Base-by-base conservation (phyloP, 2,888 invertebrate genomes). In the Acleris literana region DNA sequence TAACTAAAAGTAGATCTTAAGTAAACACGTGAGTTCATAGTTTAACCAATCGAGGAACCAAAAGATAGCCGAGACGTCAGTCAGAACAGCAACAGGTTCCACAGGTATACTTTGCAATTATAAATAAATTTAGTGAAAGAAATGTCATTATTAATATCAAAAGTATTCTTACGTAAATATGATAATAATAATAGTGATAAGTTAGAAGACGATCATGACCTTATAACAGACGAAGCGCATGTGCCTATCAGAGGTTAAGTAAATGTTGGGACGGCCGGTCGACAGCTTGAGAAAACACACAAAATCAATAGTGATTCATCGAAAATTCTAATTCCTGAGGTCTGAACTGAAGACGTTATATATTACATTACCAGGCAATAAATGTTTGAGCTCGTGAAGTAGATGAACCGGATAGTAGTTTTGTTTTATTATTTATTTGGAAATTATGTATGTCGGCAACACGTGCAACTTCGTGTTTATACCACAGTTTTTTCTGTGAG, bases 181-280 rank as follows among this genome's bases (percentile, higher is more conserved):
- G 20, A 9, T 65, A 61, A 57, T 71, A 72, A 53, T 62, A 63
- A 62, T 60, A 63, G 17, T 48, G 49, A 20, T 56, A 66, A 39
- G 62, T 61, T 18, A 48, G 55, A 33, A 61, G 61, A 69, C 70
- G 72, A 64, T 75, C 77, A 70, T 84, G 83, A 83, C 83, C 81
- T 80, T 76, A 76, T 54, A 71, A 74, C 71, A 63, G 59, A 70
- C 57, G 56, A 59, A 56, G 68, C 74, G 71, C 71, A 72, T 76
- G 70, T 61, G 70, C 72, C 69, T 77, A 74, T 79, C 77, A 73
- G 72, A 73, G 77, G 79, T 81, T 80, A 82, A 75, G 75, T 76
- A 75, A 86, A 86, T 82, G 77, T 84, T 85, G 82, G 75, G 74
- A 79, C 80, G 80, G 68, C 68, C 70, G 60, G 73, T 70, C 73